Conservation (phyloP, 2,888 invertebrate genomes). For the Aproaerema taeniolella region DNA sequence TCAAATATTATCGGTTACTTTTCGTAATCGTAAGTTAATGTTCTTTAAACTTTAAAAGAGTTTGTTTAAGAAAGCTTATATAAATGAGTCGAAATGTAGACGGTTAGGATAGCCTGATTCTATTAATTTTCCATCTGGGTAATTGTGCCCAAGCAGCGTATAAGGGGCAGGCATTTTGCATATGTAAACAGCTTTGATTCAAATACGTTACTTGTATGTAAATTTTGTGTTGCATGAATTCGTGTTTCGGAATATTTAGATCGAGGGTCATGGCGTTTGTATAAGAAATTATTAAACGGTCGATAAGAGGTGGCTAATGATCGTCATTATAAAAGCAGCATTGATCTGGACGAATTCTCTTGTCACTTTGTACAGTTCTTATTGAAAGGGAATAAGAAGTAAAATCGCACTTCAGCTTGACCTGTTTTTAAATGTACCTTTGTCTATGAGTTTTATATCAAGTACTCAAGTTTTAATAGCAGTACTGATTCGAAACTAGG, state of each 20-base stretch:
- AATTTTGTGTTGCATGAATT: conserved; percentile 40
- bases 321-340: no score
- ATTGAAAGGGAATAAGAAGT: no score
- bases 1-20: conserved; percentile 6
- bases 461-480: no score
- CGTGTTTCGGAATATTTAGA: conserved; percentile 43
- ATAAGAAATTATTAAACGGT: no score
- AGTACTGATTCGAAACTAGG: no score
- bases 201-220: conserved; percentile 26
- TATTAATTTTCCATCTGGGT: neutral
- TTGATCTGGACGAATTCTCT: no score
- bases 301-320: no score
- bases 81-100: neutral
- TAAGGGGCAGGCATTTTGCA: neutral
- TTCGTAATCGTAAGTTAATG: conserved; percentile 26
- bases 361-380: no score
- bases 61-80: conserved; percentile 13
- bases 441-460: no score
- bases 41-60: conserved; percentile 27
- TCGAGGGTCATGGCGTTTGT: no score
- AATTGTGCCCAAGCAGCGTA: neutral
- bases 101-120: neutral
- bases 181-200: conserved; percentile 8
- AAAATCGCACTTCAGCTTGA: no score
- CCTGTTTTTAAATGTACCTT: no score